These are phyloP conservation scores for Tragelaphus oryx DNA, from an alignment of 2,797 vertebrate genomes.

Conservation along the genomic window DNA sequence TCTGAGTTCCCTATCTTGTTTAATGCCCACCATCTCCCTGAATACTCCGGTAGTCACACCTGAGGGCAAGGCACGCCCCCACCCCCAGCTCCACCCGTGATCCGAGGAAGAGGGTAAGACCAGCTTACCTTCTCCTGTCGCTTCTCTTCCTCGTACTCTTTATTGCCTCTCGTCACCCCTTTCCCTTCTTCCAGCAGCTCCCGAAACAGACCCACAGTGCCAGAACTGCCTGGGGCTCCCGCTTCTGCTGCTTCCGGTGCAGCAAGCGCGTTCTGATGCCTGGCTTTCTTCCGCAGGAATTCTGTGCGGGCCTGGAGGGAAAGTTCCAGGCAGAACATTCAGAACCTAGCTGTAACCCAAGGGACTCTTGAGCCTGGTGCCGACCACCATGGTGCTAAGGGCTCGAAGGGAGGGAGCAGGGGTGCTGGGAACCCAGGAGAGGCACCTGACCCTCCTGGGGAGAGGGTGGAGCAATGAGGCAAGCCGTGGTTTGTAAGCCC, in stretches of 20 bases:
- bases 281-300: constrained; percentile 86
- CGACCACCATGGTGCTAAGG: not conserved
- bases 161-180: constrained; percentile 84
- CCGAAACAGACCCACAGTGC: constrained; percentile 89
- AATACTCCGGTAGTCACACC: not conserved
- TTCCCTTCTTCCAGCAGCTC: constrained; percentile 83
- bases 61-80: not conserved
- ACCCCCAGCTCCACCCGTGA: constrained; percentile 1
- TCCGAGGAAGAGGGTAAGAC: not conserved
- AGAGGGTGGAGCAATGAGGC: not conserved
- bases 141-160: constrained; percentile 91
- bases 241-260: not conserved
- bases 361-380: not conserved
- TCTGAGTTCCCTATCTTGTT: not conserved
- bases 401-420: not conserved
- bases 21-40: not conserved
- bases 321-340: not conserved
- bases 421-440: not conserved
- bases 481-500: not conserved
- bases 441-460: not conserved
- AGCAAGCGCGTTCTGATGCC: constrained; percentile 59
- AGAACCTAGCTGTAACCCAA: not conserved
- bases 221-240: not conserved
- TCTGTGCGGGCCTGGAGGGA: constrained; percentile 87
- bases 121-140: constrained; percentile 86